These are phyloP conservation scores for Tenthredo notha DNA, from an alignment of 2,888 invertebrate genomes.

Conservation along the genomic window DNA sequence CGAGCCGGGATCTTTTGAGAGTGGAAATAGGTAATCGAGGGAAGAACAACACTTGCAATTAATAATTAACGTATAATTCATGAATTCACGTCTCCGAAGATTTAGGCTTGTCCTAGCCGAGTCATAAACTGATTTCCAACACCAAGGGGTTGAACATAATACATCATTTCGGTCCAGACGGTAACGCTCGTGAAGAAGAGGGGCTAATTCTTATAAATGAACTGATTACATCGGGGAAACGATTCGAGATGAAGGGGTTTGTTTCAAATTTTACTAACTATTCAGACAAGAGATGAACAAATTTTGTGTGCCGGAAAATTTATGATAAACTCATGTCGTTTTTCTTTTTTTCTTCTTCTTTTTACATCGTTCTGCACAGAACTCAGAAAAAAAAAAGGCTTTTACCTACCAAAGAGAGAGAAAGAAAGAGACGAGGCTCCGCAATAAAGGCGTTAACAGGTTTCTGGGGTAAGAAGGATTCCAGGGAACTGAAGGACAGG, in stretches of 20 bases:
- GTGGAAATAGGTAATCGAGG: not conserved
- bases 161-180: not conserved
- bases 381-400: not conserved
- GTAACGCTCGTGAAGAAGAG: not conserved
- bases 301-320: not conserved
- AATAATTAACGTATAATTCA: conserved; percentile 23
- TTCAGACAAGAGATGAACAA: not conserved
- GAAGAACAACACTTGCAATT: not conserved
- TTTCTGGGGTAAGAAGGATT: conserved; percentile 31
- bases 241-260: not conserved
- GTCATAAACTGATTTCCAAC: not conserved
- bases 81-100: not conserved
- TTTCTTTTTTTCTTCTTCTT: not conserved
- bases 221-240: not conserved
- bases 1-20: not conserved
- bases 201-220: conserved; percentile 17
- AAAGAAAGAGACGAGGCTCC: not conserved
- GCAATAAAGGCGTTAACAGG: conserved; percentile 39
- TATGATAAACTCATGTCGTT: not conserved
- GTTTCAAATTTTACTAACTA: not conserved
- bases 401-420: not conserved
- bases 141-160: conserved; percentile 36
- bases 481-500: not conserved
- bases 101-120: not conserved
- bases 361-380: not conserved